Conservation (phyloP, 2,797 vertebrate genomes). For the Sebastes cheni region DNA sequence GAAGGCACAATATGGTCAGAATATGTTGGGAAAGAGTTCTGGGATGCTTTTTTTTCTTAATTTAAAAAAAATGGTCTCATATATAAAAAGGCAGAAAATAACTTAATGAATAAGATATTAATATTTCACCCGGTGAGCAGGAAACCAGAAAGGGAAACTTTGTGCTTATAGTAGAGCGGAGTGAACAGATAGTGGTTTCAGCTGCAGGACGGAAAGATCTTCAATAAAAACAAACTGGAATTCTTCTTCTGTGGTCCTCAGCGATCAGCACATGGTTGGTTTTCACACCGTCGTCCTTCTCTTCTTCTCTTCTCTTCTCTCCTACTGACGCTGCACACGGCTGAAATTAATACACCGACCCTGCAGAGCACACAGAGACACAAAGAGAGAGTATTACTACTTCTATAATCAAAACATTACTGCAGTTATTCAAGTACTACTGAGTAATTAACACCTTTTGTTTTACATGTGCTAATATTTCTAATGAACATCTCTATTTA, state of each 20-base stretch:
- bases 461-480: not conserved
- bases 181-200: constrained; percentile 49
- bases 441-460: not conserved
- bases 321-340: constrained; percentile 84
- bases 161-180: constrained; percentile 17
- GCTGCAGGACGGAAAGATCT: constrained; percentile 40
- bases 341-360: constrained; percentile 96
- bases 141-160: not conserved
- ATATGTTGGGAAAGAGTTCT: constrained; percentile 71
- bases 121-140: constrained; percentile 6
- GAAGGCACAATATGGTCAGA: constrained; percentile 79
- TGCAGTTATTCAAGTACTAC: no score
- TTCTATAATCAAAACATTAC: accelerated
- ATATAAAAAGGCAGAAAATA: constrained; percentile 29
- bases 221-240: constrained; percentile 4
- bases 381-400: not conserved
- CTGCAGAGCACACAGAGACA: constrained; percentile 66
- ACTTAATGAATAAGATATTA: constrained; percentile 24
- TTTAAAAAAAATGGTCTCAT: not conserved
- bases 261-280: constrained; percentile 6
- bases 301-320: not conserved
- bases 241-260: constrained; percentile 19
- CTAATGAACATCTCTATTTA: not conserved
- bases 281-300: not conserved
- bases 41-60: not conserved